Conservation (phyloP, 2,888 invertebrate species). For the Apotomis betuletana region DNA sequence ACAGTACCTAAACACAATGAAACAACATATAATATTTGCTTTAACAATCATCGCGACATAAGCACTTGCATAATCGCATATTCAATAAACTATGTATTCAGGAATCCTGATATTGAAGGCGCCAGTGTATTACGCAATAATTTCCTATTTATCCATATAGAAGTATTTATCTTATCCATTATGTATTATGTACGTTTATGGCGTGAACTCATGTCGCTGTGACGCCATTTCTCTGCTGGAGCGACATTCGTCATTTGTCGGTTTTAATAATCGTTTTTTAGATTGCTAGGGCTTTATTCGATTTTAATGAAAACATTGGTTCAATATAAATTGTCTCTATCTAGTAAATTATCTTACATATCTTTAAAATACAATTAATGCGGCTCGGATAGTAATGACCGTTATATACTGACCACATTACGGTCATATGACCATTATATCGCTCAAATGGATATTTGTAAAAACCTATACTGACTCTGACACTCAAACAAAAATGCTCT, state of each 20-base stretch:
- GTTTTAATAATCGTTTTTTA: not conserved
- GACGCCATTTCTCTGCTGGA: slow-evolving; percentile 2
- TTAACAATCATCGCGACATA: not conserved
- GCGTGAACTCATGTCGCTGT: not conserved
- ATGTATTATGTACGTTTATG: slow-evolving; percentile 8
- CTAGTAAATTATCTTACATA: too few relatives aligned
- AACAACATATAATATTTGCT: not conserved
- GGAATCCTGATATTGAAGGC: slow-evolving; percentile 26
- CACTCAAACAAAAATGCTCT: too few relatives aligned
- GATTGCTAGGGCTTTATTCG: not conserved
- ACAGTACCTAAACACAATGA: not conserved
- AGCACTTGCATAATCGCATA: slow-evolving; percentile 15
- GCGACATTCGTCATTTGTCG: slow-evolving; percentile 24
- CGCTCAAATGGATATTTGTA: too few relatives aligned
- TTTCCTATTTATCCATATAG: slow-evolving; percentile 7
- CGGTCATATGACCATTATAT: too few relatives aligned
- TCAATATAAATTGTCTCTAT: too few relatives aligned
- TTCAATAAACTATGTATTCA: slow-evolving; percentile 14
- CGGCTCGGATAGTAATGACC: too few relatives aligned
- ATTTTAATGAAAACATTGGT: too few relatives aligned
- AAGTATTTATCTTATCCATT: slow-evolving; percentile 7
- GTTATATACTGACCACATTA: too few relatives aligned
- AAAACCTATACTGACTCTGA: too few relatives aligned
- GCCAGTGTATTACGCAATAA: slow-evolving; percentile 16
- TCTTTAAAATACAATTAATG: too few relatives aligned